These are phyloP conservation scores for Lynx canadensis DNA, from an alignment of 2,113 vertebrate genomes.

Conservation along the genomic window DNA sequence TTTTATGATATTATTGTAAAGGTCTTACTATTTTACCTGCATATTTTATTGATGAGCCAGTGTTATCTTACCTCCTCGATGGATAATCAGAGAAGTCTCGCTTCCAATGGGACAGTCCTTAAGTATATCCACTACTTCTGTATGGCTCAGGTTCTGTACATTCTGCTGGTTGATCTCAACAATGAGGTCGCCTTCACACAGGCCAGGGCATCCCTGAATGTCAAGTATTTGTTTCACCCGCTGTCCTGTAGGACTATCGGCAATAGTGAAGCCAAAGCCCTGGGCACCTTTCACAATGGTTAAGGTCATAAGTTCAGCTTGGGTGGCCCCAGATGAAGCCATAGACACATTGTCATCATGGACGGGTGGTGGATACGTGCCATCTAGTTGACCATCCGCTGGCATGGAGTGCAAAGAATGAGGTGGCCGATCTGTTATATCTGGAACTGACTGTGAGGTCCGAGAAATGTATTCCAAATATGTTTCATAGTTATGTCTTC, in stretches of 20 bases:
- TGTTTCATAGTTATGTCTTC: constrained; percentile 96
- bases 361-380: constrained; percentile 93
- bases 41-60: constrained; percentile 15
- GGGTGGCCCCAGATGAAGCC: constrained; percentile 96
- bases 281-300: constrained; percentile 98
- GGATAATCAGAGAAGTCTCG: constrained; percentile 95
- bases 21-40: not conserved
- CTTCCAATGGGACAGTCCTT: constrained; percentile 96
- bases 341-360: constrained; percentile 98
- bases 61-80: constrained; percentile 93
- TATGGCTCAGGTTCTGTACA: constrained; percentile 95
- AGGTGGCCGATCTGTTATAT: constrained; percentile 90
- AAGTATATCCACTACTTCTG: constrained; percentile 98
- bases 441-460: constrained; percentile 94
- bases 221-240: constrained; percentile 98
- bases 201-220: constrained; percentile 96
- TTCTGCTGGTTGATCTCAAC: constrained; percentile 98
- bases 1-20: not conserved
- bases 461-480: constrained; percentile 98
- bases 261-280: constrained; percentile 99
- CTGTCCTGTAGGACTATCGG: constrained; percentile 96
- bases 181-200: constrained; percentile 98
- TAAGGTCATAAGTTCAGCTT: constrained; percentile 97
- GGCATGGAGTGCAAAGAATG: constrained; percentile 92
- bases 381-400: constrained; percentile 94